Evolutionary conservation across 2,888 invertebrate species (phyloP).

Genomic region (Orchesellides sinensis): DNA sequence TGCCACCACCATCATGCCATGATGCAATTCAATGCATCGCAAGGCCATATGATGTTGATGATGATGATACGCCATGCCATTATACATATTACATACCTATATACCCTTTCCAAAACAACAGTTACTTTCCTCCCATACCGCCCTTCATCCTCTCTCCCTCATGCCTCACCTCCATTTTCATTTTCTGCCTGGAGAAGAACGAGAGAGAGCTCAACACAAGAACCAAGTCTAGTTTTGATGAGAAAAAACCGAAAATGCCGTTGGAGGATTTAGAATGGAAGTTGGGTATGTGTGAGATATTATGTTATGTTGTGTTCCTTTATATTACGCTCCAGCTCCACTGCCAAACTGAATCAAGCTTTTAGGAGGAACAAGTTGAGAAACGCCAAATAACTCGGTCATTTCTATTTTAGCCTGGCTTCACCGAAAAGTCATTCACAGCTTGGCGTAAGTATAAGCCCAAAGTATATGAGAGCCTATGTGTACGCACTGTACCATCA

Average conservation of each 20-base stretch:
- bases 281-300: no score
- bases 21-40: neutral
- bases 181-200: conserved; percentile 26
- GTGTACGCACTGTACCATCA: no score
- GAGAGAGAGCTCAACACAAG: neutral
- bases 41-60: neutral
- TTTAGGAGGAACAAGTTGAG: conserved; percentile 47
- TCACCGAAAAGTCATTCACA: conserved; percentile 45
- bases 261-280: no score
- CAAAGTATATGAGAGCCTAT: no score
- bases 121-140: conserved; percentile 55
- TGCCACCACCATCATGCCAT: no score
- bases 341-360: conserved; percentile 45
- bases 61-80: no score
- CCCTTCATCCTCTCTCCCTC: conserved; percentile 24
- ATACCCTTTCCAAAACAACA: neutral
- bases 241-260: conserved; percentile 20
- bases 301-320: neutral
- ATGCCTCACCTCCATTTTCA: conserved; percentile 28
- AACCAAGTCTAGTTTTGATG: neutral
- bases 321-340: neutral
- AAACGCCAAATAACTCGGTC: conserved; percentile 44
- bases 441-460: no score
- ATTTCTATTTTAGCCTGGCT: conserved; percentile 26
- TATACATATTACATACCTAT: neutral